A percentile compares a stretch with the other conserved stretches of the same genome.
Evolutionary conservation across 2,797 vertebrate genomes (phyloP).

Genomic region (Siniperca undulata): DNA sequence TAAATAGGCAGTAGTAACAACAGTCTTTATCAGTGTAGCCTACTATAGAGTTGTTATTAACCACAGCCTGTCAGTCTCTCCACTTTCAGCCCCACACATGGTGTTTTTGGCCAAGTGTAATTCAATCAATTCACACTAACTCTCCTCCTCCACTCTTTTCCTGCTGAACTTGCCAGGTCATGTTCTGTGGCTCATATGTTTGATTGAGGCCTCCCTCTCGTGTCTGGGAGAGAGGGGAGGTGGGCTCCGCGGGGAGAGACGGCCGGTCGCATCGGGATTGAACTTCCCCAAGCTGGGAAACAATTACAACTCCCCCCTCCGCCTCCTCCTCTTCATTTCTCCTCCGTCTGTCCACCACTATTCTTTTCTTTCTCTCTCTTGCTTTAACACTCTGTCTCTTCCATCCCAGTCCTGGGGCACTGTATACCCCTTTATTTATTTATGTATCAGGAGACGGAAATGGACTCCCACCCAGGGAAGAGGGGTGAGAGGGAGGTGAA

Average conservation of each 20-base stretch:
- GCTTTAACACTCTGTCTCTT: conserved; percentile 68
- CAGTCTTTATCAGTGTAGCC: conserved; percentile 31
- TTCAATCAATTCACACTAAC: conserved; percentile 83
- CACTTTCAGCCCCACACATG: conserved; percentile 67
- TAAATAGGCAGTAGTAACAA: conserved; percentile 23
- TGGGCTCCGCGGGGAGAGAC: conserved; percentile 64
- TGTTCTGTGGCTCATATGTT: conserved; percentile 74
- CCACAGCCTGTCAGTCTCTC: conserved; percentile 58
- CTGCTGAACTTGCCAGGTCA: conserved; percentile 79
- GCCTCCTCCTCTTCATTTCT: conserved; percentile 39
- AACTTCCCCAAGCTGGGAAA: conserved; percentile 78
- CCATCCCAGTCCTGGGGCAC: conserved; percentile 78
- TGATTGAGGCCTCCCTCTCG: conserved; percentile 78
- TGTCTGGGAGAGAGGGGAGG: conserved; percentile 70
- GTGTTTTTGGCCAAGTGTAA: conserved; percentile 71
- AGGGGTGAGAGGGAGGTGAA: conserved; percentile 80
- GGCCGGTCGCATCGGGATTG: conserved; percentile 62
- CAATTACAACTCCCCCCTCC: conserved; percentile 70
- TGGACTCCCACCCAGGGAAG: conserved; percentile 80
- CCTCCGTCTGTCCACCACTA: conserved; percentile 50
- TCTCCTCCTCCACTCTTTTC: conserved; percentile 71
- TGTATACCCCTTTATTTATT: conserved; percentile 82
- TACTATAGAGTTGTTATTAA: conserved; percentile 26
- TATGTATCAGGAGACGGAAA: conserved; percentile 84
- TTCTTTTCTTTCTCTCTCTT: conserved; percentile 63